Conservation (phyloP, 2,797 vertebrate species). For the Epinephelus awoara region DNA sequence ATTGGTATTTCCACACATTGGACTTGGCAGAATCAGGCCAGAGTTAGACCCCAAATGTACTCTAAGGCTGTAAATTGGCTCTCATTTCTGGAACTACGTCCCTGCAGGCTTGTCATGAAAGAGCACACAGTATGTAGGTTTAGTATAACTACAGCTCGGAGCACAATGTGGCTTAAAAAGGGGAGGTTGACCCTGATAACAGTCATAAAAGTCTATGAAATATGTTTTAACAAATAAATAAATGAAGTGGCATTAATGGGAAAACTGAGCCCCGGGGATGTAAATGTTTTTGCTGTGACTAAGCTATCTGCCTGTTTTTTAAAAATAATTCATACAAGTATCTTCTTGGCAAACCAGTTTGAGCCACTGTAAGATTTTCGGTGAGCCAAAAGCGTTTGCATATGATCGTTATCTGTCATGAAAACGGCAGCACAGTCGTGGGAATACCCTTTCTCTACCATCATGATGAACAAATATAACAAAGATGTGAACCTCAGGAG, state of each 20-base stretch:
- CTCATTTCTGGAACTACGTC: constrained; percentile 66
- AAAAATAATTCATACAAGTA: neutral
- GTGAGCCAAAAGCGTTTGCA: neutral
- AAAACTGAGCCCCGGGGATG: neutral
- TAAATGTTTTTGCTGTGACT: constrained; percentile 19
- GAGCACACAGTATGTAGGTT: constrained; percentile 52
- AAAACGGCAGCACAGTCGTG: neutral
- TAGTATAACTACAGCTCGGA: constrained; percentile 44
- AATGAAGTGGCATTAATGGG: constrained; percentile 2
- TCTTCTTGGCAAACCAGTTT: constrained; percentile 1
- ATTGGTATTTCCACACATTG: constrained; percentile 63
- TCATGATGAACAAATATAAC: constrained; percentile 34
- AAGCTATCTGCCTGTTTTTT: neutral
- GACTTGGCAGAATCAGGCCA: constrained; percentile 82
- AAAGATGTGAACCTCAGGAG: constrained; percentile 28
- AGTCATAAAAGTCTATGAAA: constrained; percentile 8
- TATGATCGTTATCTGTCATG: constrained; percentile 9
- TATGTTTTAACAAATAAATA: constrained; percentile 14
- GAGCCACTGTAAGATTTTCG: neutral
- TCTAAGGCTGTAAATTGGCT: constrained; percentile 66
- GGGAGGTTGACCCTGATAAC: constrained; percentile 4
- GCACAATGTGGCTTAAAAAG: constrained; percentile 39
- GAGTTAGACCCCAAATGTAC: constrained; percentile 64
- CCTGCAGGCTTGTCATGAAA: constrained; percentile 54
- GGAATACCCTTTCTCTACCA: constrained; percentile 18